phyloP scores from a whole-genome alignment of 1,140 invertebrate genomes.

The Bombus sylvicola region DNA sequence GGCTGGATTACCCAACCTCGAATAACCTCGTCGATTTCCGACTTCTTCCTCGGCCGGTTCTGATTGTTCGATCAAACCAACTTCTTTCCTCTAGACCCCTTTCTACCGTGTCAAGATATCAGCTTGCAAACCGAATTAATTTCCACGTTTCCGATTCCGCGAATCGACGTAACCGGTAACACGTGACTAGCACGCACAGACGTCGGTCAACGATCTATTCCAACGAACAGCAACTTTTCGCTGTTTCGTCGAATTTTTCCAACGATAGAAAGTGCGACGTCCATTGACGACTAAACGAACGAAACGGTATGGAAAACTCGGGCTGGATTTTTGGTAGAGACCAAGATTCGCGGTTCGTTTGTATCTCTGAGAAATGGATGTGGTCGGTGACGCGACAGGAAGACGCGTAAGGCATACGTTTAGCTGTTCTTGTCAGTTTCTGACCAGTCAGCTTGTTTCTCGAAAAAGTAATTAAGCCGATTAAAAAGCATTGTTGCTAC shows the following conservation, averaged over 20 bases:
- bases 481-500: not conserved
- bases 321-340: not conserved
- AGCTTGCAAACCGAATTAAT: conserved; percentile 64
- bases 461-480: conserved; percentile 7
- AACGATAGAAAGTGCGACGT: not conserved
- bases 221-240: not conserved
- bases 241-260: not conserved
- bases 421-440: not conserved
- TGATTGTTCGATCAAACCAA: conserved; percentile 52
- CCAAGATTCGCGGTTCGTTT: not conserved
- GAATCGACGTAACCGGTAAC: conserved; percentile 61
- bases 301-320: not conserved
- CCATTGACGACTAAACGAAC: too few relatives aligned
- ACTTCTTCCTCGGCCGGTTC: conserved; percentile 16
- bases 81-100: not conserved
- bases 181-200: conserved; percentile 57
- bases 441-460: not conserved
- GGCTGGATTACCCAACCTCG: conserved; percentile 19
- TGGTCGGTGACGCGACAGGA: conserved; percentile 56
- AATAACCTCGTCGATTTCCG: conserved; percentile 38
- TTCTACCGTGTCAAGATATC: conserved; percentile 2
- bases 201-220: conserved; percentile 47
- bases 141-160: conserved; percentile 53
- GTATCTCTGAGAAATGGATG: not conserved
- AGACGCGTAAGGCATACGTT: conserved; percentile 1